phyloP scores from a whole-genome alignment of 2,888 invertebrate species.

The Stenichneumon culpator region DNA sequence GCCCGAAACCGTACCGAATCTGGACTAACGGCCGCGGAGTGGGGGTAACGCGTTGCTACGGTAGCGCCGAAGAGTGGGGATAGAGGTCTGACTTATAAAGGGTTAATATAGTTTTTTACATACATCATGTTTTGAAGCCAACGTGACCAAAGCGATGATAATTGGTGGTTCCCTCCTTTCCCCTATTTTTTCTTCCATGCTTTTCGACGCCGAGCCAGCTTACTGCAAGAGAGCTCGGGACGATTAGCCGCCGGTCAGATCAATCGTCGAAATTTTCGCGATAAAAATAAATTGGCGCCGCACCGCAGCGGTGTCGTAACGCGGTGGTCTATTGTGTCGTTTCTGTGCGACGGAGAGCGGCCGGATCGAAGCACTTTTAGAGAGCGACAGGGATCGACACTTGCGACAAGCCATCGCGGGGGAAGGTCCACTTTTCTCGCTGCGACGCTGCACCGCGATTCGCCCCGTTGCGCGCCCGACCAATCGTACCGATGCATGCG shows the following conservation, averaged over 20 bases:
- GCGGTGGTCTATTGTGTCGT: conserved; percentile 41
- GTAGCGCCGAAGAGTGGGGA: too few relatives aligned
- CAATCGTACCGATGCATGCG: neutral
- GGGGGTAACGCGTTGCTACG: too few relatives aligned
- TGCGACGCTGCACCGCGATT: conserved; percentile 7
- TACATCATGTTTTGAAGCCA: neutral
- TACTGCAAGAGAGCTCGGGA: conserved; percentile 32
- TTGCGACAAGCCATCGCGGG: conserved; percentile 15
- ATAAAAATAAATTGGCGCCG: conserved; percentile 68
- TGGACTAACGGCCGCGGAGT: too few relatives aligned
- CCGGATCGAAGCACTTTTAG: conserved; percentile 49
- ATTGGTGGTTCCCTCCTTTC: too few relatives aligned
- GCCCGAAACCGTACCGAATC: too few relatives aligned
- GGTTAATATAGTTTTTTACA: neutral
- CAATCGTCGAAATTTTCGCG: conserved; percentile 57
- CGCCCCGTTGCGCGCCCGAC: conserved; percentile 22
- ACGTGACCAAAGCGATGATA: too few relatives aligned
- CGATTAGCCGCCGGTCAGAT: conserved; percentile 36
- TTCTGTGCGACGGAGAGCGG: conserved; percentile 22
- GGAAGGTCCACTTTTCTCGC: conserved; percentile 40
- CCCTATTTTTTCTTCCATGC: neutral
- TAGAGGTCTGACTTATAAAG: too few relatives aligned
- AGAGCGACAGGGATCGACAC: conserved; percentile 35
- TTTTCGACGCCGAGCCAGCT: neutral
- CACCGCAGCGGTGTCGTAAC: conserved; percentile 63